Percentiles rank a stretch among this genome's conserved stretches.
Evolutionary conservation across 2,888 invertebrate species (phyloP).

Genomic region (Sesia apiformis): DNA sequence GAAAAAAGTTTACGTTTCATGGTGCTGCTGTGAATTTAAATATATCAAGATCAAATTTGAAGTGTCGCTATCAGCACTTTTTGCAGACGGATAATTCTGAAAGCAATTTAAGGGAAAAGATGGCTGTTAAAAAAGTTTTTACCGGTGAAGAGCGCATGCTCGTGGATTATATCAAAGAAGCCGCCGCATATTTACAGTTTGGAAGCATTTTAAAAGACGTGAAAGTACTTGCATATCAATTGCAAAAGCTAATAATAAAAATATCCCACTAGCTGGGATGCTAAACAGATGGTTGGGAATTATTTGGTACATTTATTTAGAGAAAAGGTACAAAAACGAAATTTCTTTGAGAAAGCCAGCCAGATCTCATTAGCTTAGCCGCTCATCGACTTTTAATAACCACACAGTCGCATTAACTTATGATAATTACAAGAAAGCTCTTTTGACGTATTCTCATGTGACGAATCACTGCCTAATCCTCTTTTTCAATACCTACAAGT

Average conservation of each 20-base stretch:
- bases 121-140: constrained; percentile 7
- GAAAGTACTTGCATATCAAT: not conserved
- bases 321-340: constrained; percentile 9
- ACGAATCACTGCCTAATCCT: too few relatives aligned
- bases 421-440: constrained; percentile 16
- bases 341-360: constrained; percentile 18
- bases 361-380: constrained; percentile 18
- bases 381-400: constrained; percentile 19
- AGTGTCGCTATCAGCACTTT: constrained; percentile 3
- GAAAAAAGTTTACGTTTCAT: constrained; percentile 8
- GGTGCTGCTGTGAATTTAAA: constrained; percentile 12
- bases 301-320: not conserved
- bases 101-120: constrained; percentile 10
- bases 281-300: constrained; percentile 5
- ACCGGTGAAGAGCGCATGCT: constrained; percentile 3
- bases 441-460: too few relatives aligned
- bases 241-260: constrained; percentile 14
- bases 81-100: constrained; percentile 10
- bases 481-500: constrained; percentile 9
- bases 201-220: constrained; percentile 1
- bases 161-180: constrained; percentile 4
- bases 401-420: constrained; percentile 14
- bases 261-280: constrained; percentile 12
- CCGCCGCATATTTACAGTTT: constrained; percentile 1
- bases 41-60: constrained; percentile 10